Evolutionary conservation across 2,113 vertebrate genomes (phyloP), one percentile per base, ranked within the genome.

Genomic region (Jaculus jaculus): DNA sequence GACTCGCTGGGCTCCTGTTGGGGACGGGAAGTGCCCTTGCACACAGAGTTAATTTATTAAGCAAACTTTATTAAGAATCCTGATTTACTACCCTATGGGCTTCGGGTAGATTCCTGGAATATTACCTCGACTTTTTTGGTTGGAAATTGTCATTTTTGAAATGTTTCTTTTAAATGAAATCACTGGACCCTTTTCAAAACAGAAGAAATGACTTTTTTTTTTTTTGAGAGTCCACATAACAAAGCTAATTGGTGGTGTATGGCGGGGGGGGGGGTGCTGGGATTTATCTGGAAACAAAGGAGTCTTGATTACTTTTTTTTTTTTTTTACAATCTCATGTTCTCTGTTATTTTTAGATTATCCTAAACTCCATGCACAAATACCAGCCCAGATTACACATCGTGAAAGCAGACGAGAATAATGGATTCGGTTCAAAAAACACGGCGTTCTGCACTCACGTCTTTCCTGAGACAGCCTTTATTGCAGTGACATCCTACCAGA

Each of bases 281-380:
- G 73, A 90, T 91, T 92, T 83, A 93, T 89, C 82, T 68, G 89
- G 89, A 92, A 90, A 95, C 96, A 96, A 90, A 92, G 75, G 75
- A 90, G 90, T 91, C 94, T 96, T 95, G 79, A 90, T 84, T 87
- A 32, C 30, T 72, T 86, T 51, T 69, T 39, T 5, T 16, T 34
- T 30, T 37, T 93, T 73, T 65, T 77, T 66, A 89, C 95, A 84
- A 84, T 96, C 82, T 84, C 88, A 39, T 93, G 91, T 89, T 96
- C 90, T 96, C 84, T 90, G 84, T 97, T 96, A 60, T 95, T 96
- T 97, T 89, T 95, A 99, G 99, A 99, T 99, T 96, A 99, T 99
- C 95, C 97, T 99, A 28, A 99, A 99, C 97, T 99, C 99, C 80
- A 99, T 99, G 99, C 99, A 99, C 98, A 99, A 99, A 75, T 99